Evolutionary conservation across 1,140 invertebrate genomes (phyloP).

Genomic region (Tetragonula clypearis): DNA sequence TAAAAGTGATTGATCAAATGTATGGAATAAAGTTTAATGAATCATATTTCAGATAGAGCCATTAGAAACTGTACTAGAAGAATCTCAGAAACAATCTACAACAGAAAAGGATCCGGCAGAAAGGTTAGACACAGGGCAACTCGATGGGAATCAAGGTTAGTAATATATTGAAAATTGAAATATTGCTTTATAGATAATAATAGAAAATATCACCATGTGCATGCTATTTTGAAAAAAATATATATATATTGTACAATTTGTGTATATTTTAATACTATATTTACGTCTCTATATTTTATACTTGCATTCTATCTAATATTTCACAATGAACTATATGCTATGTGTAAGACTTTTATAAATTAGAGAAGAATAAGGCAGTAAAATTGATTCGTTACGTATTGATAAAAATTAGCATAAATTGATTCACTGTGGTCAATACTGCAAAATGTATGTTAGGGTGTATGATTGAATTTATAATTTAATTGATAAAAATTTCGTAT

Average conservation of each 20-base stretch:
- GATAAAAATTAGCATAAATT: background rate
- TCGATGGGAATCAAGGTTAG: slow-evolving; percentile 72
- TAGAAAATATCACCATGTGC: background rate
- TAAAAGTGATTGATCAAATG: background rate
- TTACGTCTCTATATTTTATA: slow-evolving; percentile 1
- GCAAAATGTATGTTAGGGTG: background rate
- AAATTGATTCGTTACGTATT: background rate
- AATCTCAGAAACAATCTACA: slow-evolving; percentile 66
- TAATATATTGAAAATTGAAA: slow-evolving; percentile 38
- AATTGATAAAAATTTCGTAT: background rate
- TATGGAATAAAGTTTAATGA: slow-evolving; percentile 4
- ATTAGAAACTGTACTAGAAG: slow-evolving; percentile 70
- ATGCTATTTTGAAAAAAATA: background rate
- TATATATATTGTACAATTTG: slow-evolving; percentile 14
- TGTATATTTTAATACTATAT: slow-evolving; percentile 5
- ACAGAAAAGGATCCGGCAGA: slow-evolving; percentile 67
- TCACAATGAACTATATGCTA: background rate
- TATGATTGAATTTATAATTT: background rate
- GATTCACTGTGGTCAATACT: background rate
- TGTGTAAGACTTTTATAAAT: background rate
- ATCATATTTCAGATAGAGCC: slow-evolving; percentile 72
- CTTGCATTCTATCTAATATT: background rate
- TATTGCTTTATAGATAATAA: background rate
- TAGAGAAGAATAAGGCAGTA: background rate
- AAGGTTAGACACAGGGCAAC: slow-evolving; percentile 69